Conservation (phyloP, 2,888 invertebrate genomes). For the Caradrina clavipalpis region DNA sequence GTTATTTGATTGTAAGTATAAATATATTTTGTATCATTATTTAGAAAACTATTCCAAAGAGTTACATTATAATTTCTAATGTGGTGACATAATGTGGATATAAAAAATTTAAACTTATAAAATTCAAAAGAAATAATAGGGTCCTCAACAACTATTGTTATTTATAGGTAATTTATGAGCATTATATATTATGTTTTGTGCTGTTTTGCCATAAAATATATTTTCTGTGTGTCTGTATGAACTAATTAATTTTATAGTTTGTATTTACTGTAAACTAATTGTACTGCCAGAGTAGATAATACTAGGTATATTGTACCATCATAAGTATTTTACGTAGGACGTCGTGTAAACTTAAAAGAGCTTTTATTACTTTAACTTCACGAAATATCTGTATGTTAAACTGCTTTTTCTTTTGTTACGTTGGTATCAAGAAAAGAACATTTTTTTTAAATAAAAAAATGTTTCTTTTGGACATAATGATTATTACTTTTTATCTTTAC, state of each 20-base stretch:
- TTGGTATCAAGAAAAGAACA: neutral
- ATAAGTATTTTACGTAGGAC: slow-evolving; percentile 42
- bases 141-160: slow-evolving; percentile 62
- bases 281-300: slow-evolving; percentile 49
- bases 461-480: too few species aligned
- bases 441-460: neutral
- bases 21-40: slow-evolving; percentile 51
- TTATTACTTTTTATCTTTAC: neutral
- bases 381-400: neutral
- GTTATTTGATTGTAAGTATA: slow-evolving; percentile 46
- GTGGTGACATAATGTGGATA: slow-evolving; percentile 46
- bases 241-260: slow-evolving; percentile 45
- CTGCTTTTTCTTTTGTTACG: slow-evolving; percentile 3
- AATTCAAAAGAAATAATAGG: slow-evolving; percentile 36
- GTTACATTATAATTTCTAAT: slow-evolving; percentile 61
- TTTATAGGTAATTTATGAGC: slow-evolving; percentile 70
- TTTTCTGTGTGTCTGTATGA: slow-evolving; percentile 54
- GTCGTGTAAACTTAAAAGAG: slow-evolving; percentile 41
- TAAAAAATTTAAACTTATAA: slow-evolving; percentile 38
- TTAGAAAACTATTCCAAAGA: slow-evolving; percentile 71
- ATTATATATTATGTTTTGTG: slow-evolving; percentile 65
- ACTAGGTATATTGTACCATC: slow-evolving; percentile 42
- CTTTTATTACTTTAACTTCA: slow-evolving; percentile 8
- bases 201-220: slow-evolving; percentile 61
- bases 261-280: slow-evolving; percentile 40